phyloP scores from a whole-genome alignment of 2,113 vertebrate species.

The Sander vitreus region DNA sequence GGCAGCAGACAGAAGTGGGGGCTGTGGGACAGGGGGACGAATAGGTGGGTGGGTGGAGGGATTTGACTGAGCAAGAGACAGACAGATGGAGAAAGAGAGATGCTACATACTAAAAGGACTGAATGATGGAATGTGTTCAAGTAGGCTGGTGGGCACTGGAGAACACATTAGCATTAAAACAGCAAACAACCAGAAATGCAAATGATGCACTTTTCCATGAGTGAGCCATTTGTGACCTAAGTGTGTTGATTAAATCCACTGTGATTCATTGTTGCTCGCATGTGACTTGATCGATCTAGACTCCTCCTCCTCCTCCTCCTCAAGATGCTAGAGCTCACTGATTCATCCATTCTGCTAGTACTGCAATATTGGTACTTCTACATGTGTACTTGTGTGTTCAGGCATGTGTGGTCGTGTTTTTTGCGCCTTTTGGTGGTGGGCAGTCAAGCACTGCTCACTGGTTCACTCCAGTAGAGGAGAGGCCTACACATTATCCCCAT shows the following conservation, averaged over 20 bases:
- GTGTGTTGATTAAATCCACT: constrained; percentile 62
- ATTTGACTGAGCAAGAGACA: constrained; percentile 36
- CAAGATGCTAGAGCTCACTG: constrained; percentile 48
- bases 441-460: constrained; percentile 52
- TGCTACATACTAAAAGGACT: constrained; percentile 40
- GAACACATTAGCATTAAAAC: constrained; percentile 67
- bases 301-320: constrained; percentile 33
- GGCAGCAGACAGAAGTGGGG: constrained; percentile 45
- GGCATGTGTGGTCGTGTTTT: constrained; percentile 27
- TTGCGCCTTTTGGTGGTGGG: constrained; percentile 49
- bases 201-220: constrained; percentile 45
- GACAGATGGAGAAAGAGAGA: constrained; percentile 23
- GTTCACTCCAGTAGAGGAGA: constrained; percentile 50
- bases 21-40: constrained; percentile 23
- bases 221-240: constrained; percentile 67
- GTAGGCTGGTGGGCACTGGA: constrained; percentile 40
- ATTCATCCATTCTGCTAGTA: constrained; percentile 61
- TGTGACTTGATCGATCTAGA: constrained; percentile 57
- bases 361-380: constrained; percentile 25
- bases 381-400: constrained; percentile 35
- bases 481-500: constrained; percentile 70
- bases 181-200: constrained; percentile 50
- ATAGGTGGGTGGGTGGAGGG: constrained; percentile 25
- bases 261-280: constrained; percentile 55
- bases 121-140: constrained; percentile 42